Evolutionary conservation across 53 echinoderm and acorn worm species (phyloP), one percentile per base, ranked within the genome.

Genomic region (Actinopyga echinites): DNA sequence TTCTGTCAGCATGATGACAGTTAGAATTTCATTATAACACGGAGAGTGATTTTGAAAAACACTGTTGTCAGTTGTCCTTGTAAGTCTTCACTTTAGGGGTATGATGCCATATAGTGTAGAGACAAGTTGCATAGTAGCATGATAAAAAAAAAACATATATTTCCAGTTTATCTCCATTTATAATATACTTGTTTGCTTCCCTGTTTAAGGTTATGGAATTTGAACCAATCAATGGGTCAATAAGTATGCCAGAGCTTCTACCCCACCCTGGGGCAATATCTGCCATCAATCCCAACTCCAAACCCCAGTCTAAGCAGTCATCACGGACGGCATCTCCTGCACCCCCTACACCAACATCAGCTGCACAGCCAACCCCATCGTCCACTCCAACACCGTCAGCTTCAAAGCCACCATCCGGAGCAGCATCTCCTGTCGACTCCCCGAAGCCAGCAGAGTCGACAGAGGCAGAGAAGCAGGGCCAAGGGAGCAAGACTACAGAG

Each of bases 221-320:
- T 86, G 99, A 99, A 68, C 99, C 99, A 25, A 92, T 99, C 64
- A 99, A 99, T 67, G 99, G 99, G 32, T 86, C 82, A 52, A 92
- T 94, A 65, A 99, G 99, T 74, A 61, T 99, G 26, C 94, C 94
- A 0, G 99, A 94, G 81, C 89, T 94, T 66, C 84, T 94, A 55
- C 89, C 91, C 26, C 83, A 84, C 69, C 84, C 87, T 7, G 75
- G 75, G 17, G 87, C 75, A 57, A 66, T 83, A 30, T 65, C 81
- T 3, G 55, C 95, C 30, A 86, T 89, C 63, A 89, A 92, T 67
- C 87, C 90, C 1, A 79, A 80, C 42, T 84, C 87, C 44, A 93
- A 93, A 60, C 77, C 88, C 7, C 88, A 91, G 55, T 95, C 94
- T 52, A 91, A 94, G 78, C 90, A 92, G 10, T 95, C 94, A 10